A percentile compares a stretch with the other conserved stretches of the same genome.
These are phyloP conservation scores for Spodoptera litura DNA, from an alignment of 1,140 invertebrate species.

Conservation along the genomic window DNA sequence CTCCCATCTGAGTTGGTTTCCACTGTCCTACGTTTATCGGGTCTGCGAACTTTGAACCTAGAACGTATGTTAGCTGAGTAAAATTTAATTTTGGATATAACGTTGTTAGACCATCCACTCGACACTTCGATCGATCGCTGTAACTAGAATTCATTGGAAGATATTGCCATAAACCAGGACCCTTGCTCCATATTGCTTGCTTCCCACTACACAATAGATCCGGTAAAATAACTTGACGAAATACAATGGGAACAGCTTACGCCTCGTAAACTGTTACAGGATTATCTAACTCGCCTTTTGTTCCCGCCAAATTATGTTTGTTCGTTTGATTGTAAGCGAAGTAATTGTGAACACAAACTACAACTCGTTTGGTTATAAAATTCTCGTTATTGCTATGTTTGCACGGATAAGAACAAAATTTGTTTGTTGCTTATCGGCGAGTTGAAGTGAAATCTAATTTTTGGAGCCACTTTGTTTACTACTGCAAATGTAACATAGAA, in stretches of 20 bases:
- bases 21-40: not conserved
- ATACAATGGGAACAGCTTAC: slow-evolving; percentile 15
- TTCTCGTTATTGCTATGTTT: slow-evolving; percentile 3
- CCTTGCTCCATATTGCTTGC: not conserved
- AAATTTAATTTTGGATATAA: slow-evolving; percentile 1
- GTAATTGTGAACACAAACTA: slow-evolving; percentile 51
- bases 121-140: not conserved
- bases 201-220: not conserved
- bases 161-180: not conserved
- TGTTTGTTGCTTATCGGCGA: not conserved
- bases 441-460: not conserved
- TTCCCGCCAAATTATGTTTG: slow-evolving; percentile 63
- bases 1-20: slow-evolving; percentile 44
- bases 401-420: not conserved
- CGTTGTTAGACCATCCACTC: no score
- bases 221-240: not conserved
- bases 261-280: slow-evolving; percentile 58
- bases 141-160: not conserved
- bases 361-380: slow-evolving; percentile 32
- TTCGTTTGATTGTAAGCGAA: slow-evolving; percentile 44
- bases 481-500: no score
- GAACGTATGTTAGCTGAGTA: not conserved
- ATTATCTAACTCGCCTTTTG: slow-evolving; percentile 66
- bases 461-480: no score
- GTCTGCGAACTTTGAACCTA: not conserved